Base-by-base conservation (phyloP, 2,797 vertebrate genomes). In the Huso huso region DNA sequence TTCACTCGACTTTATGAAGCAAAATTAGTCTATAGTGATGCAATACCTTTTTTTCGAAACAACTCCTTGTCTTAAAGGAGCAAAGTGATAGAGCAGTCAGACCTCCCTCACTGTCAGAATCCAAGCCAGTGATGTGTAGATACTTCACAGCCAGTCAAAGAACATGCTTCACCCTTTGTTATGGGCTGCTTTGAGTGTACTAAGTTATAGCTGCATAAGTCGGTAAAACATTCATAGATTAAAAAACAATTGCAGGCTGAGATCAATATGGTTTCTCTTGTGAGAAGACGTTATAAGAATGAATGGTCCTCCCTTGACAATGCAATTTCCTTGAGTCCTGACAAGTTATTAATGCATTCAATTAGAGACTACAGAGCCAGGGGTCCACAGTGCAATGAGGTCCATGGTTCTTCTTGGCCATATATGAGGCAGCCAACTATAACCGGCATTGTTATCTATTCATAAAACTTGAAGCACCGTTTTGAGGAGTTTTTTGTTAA, bases 211-310 rank as follows among this genome's bases (percentile, higher is more conserved):
- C 51, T 49, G 9, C 57, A 49, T 6, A 51, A 60, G 57, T 61
- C 12, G 59, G 48, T 55, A 70, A 63, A 75, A 71, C 71, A 60
- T 51, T 13, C 70, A 72, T 53, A 23, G 65, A 74, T 74, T 76
- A 51, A 72, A 79, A 78, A 74, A 72, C 70, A 77, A 74, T 81
- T 78, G 76, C 68, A 69, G 69, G 37, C 71, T 50, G 66, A 37
- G 73, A 76, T 78, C 76, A 75, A 76, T 78, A 75, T 66, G 55
- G 74, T 68, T 62, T 73, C 49, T 63, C 65, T 71, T 73, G 48
- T 18, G 71, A 73, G 62, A 52, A 75, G 70, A 15, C 48, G 7
- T n/a, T 8, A 37, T 13, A 48, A 9, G 15, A 8, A 66, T 10
- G 57, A 66, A 66, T 55, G 63, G 55, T 57, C 18, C 55, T 18